Conservation (phyloP, 2,797 vertebrate species). For the Typhlichthys subterraneus region DNA sequence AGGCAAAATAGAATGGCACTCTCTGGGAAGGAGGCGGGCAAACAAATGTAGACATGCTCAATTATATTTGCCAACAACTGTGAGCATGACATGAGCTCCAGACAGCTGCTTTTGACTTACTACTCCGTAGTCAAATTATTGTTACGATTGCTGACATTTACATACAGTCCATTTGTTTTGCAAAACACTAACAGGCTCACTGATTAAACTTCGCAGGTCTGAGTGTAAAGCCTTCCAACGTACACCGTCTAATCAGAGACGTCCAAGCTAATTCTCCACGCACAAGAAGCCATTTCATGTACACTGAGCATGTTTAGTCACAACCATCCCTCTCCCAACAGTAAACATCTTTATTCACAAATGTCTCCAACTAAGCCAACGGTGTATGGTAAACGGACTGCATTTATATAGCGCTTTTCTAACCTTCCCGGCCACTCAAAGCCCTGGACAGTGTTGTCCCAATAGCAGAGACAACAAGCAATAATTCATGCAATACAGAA, state of each 20-base stretch:
- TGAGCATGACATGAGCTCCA: not conserved
- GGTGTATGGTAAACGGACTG: too few species aligned
- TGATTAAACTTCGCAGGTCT: too few species aligned
- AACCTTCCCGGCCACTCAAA: too few species aligned
- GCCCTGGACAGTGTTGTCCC: too few species aligned
- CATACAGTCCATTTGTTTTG: too few species aligned
- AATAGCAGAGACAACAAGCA: slow-evolving; percentile 20
- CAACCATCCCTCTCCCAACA: slow-evolving; percentile 14
- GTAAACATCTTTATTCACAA: slow-evolving; percentile 34
- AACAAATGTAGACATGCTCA: slow-evolving; percentile 29
- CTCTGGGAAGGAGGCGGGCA: slow-evolving; percentile 11
- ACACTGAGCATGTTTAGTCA: slow-evolving; percentile 43
- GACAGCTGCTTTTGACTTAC: not conserved
- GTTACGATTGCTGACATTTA: too few species aligned
- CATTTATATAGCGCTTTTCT: too few species aligned
- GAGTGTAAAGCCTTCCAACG: not conserved
- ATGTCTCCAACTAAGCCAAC: slow-evolving; percentile 7
- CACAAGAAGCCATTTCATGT: slow-evolving; percentile 33
- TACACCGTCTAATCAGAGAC: slow-evolving; percentile 18
- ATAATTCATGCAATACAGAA: not conserved
- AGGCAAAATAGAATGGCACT: slow-evolving; percentile 29
- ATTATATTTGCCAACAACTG: slow-evolving; percentile 23
- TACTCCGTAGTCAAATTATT: too few species aligned
- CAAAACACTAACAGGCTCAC: too few species aligned
- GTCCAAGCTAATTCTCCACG: slow-evolving; percentile 40